Conservation (phyloP, 2,113 vertebrate genomes). For the Corynorhinus townsendii region DNA sequence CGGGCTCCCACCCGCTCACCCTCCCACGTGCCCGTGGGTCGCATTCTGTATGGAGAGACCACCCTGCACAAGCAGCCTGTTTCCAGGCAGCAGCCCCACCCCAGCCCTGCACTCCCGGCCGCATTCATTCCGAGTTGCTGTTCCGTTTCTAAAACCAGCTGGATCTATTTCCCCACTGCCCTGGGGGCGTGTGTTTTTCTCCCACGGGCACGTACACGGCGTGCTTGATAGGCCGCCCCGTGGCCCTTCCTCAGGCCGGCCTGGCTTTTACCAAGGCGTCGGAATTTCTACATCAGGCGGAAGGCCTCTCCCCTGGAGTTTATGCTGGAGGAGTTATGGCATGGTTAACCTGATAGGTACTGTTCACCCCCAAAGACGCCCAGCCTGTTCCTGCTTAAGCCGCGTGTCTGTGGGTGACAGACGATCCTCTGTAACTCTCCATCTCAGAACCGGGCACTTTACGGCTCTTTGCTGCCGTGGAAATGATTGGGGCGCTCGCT, state of each 20-base stretch:
- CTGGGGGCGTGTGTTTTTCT: background rate
- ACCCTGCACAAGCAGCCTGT: background rate
- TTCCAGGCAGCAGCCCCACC: background rate
- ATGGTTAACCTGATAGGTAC: constrained; percentile 21
- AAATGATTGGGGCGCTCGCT: background rate
- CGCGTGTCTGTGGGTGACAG: background rate
- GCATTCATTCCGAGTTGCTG: background rate
- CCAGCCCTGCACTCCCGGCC: background rate
- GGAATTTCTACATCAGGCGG: background rate
- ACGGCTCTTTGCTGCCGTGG: background rate
- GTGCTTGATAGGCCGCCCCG: background rate
- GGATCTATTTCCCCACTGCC: background rate
- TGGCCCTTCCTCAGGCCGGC: background rate
- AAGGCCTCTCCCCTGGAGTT: constrained; percentile 16
- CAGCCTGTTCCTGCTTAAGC: background rate
- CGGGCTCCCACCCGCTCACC: background rate
- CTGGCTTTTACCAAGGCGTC: constrained; percentile 56
- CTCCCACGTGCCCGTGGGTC: background rate
- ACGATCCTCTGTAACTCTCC: constrained; percentile 18
- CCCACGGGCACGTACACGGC: background rate
- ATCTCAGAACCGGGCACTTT: background rate
- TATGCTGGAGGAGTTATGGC: constrained; percentile 30
- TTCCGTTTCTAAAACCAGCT: background rate
- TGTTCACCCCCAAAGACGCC: constrained; percentile 8
- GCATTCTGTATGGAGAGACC: background rate